Base-by-base conservation (phyloP, 1,140 invertebrate genomes). In the Augochlora pura region DNA sequence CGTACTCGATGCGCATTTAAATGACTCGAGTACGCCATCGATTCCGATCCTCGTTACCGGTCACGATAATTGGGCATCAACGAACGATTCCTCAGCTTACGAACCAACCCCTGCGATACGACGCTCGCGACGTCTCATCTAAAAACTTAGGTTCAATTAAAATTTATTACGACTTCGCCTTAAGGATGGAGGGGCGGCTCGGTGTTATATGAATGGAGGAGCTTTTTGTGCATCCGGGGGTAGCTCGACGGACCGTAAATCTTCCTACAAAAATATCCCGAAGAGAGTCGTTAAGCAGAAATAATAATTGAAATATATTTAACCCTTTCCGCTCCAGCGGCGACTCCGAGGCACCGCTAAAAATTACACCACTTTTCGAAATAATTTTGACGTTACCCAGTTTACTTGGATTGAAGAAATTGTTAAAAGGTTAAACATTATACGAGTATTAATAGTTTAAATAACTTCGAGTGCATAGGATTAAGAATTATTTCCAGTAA, bases 1-100 rank as follows among this genome's bases (percentile, higher is more conserved):
- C 54, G 46, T 73, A 59, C 69, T 32, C 81, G 80, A 86, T 77
- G 76, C 78, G 73, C 85, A 77, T 86, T 86, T 86, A 86, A 86
- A 86, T 63, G 81, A 86, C 76, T 83, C 75, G 18, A 46, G 82
- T 70, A 75, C 82, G 67, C 25, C 54, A 68, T 80, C 60, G 83
- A 86, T 85, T 71, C 64, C 16, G 9, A 8, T n/a, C 16, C 76
- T 77, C 52, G 81, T 79, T 81, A 79, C 52, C 70, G 18, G 4
- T 74, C 27, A 62, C 71, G 21, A 74, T 79, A 65, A 79, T 79
- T 39, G 7, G 16, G 10, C 39, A 73, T 79, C 32, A 74, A 79
- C 62, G n/a, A 18, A 59, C 69, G 25, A 65, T 64, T 32, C 52
- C 10, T n/a, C 16, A n/a, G 54, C 54, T n/a, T 57, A n/a, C 18